Percentiles rank a stretch among this genome's conserved stretches.
Evolutionary conservation across 2,113 vertebrate genomes (phyloP).

Genomic region (Phylloscopus whistleri): DNA sequence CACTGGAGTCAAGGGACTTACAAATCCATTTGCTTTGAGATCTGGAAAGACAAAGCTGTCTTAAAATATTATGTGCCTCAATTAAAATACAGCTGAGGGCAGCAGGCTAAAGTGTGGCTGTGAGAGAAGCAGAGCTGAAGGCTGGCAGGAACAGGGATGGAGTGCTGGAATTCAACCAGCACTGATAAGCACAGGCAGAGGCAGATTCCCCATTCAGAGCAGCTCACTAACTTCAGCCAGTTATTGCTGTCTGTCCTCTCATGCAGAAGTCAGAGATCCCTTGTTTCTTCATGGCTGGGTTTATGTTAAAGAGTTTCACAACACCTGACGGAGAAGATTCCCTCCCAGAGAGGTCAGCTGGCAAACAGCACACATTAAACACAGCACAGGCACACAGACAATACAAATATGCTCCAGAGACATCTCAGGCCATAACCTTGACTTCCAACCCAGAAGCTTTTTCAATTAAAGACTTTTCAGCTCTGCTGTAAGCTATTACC

Average conservation of each 20-base stretch:
- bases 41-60: slow-evolving; percentile 22
- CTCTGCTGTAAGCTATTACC: not conserved
- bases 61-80: slow-evolving; percentile 47
- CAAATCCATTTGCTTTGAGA: slow-evolving; percentile 47
- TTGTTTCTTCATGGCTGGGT: not conserved
- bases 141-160: not conserved
- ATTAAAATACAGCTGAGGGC: slow-evolving; percentile 37
- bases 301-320: not conserved
- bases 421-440: not conserved
- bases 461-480: not conserved
- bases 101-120: not conserved
- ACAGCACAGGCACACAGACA: not conserved
- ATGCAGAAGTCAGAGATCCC: not conserved
- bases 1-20: not conserved
- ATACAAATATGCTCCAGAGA: not conserved
- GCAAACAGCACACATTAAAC: not conserved
- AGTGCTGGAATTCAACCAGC: not conserved
- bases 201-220: not conserved
- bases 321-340: not conserved
- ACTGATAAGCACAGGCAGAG: not conserved
- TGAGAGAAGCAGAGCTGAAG: not conserved
- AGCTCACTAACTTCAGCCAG: not conserved
- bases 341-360: not conserved
- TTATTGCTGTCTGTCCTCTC: not conserved
- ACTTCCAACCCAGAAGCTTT: not conserved